Evolutionary conservation across 2,797 vertebrate genomes (phyloP).

Genomic region (Catamblyrhynchus diadema): DNA sequence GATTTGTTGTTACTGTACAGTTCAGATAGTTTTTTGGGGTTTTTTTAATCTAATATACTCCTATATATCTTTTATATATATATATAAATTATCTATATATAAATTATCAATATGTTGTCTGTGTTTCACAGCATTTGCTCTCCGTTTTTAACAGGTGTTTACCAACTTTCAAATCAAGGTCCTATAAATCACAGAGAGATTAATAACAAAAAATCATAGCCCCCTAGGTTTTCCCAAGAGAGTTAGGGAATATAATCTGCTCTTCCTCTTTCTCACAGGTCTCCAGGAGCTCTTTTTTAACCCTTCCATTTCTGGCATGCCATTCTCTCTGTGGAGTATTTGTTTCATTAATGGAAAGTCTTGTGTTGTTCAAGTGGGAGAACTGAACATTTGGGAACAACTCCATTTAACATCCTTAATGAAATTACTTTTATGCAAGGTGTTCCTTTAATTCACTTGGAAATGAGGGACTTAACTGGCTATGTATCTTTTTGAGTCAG

Average conservation of each 20-base stretch:
- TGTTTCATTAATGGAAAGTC: neutral
- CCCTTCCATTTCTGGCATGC: neutral
- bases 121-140: neutral
- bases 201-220: constrained; percentile 6
- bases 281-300: constrained; percentile 28
- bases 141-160: neutral
- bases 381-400: neutral
- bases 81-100: no score
- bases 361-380: neutral
- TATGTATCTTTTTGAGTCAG: neutral
- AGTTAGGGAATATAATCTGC: constrained; percentile 30
- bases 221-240: neutral
- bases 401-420: neutral
- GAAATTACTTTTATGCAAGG: neutral
- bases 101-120: neutral
- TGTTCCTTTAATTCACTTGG: constrained; percentile 2
- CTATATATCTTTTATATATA: neutral
- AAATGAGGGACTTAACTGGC: constrained; percentile 13
- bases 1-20: neutral
- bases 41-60: neutral
- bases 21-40: no score
- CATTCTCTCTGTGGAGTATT: rapidly evolving
- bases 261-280: constrained; percentile 48
- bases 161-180: neutral
- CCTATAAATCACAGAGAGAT: constrained; percentile 2